Base-by-base conservation (phyloP, 2,888 invertebrate genomes). In the Craniophora ligustri region DNA sequence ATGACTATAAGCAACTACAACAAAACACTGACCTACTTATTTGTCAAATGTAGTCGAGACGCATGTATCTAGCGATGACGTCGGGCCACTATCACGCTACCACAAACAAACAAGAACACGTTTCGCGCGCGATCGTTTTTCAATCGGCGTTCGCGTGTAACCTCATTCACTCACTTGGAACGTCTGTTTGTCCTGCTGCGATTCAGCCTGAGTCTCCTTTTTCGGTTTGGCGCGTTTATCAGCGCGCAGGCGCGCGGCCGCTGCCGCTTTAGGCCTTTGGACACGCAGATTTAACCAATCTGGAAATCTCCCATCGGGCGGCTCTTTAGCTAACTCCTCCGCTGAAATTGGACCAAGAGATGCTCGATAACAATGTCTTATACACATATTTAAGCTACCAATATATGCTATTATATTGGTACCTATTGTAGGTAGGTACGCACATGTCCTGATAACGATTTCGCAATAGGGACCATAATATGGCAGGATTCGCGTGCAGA, bases 201-300 rank as follows among this genome's bases (percentile, higher is more conserved):
- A 42, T 44, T 75, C 62, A 38, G 71, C 18, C 45, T 71, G 56
- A 42, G 53, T 59, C 60, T 81, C 80, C 67, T 79, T 79, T 65
- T 78, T 76, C 23, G 63, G 61, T 79, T 89, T 87, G 68, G 82
- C 86, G 79, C 87, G 87, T 77, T 88, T 87, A 18, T 77, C 82
- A 35, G 72, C 72, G 79, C 92, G 92, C 92, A 85, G 76, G 92
- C 92, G 91, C 72, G 78, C 67, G 36, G 78, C 71, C 23, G 59
- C 54, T 51, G 68, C 55, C 30, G 78, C 85, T 63, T 87, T 87
- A 40, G 88, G 89, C 62, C 93, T 86, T 63, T 93, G 92, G 39
- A 91, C 88, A 46, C 91, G 89, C 54, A 87, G 82, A 73, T 90
- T 80, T 75, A 92, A 47, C 94, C 94, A 89, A 81, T 92, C 88